These are phyloP conservation scores for Agrotis ipsilon DNA, from an alignment of 2,888 invertebrate species.

Conservation along the genomic window DNA sequence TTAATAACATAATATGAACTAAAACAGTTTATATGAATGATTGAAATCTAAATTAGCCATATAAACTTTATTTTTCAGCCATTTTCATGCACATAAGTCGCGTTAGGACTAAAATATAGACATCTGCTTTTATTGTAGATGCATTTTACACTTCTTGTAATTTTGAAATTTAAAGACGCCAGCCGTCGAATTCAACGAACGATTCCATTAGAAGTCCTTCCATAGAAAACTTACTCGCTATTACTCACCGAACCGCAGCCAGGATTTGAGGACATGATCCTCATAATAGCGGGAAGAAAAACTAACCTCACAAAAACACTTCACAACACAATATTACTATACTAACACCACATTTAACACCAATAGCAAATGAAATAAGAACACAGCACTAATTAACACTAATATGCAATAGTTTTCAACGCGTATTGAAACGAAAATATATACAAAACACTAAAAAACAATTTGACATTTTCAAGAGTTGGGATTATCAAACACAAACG, in stretches of 20 bases:
- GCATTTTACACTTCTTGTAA: constrained; percentile 49
- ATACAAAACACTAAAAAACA: constrained; percentile 84
- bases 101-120: constrained; percentile 36
- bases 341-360: constrained; percentile 56
- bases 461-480: constrained; percentile 81
- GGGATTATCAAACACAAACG: constrained; percentile 70
- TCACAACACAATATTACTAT: constrained; percentile 71
- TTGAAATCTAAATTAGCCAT: background rate
- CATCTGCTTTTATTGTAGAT: constrained; percentile 44
- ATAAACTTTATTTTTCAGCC: constrained; percentile 33
- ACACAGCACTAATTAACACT: constrained; percentile 56
- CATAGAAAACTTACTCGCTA: constrained; percentile 83
- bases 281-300: constrained; percentile 87
- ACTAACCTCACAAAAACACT: constrained; percentile 85
- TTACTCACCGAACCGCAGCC: constrained; percentile 88
- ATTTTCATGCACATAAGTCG: constrained; percentile 55
- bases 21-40: background rate
- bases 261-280: constrained; percentile 73
- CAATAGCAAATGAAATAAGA: constrained; percentile 30
- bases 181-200: constrained; percentile 4
- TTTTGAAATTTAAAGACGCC: constrained; percentile 20
- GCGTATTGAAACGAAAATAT: constrained; percentile 68
- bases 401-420: constrained; percentile 36
- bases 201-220: constrained; percentile 80
- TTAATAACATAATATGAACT: background rate